Conservation (phyloP, 2,888 invertebrate species). For the Acrocyrtus sp. region DNA sequence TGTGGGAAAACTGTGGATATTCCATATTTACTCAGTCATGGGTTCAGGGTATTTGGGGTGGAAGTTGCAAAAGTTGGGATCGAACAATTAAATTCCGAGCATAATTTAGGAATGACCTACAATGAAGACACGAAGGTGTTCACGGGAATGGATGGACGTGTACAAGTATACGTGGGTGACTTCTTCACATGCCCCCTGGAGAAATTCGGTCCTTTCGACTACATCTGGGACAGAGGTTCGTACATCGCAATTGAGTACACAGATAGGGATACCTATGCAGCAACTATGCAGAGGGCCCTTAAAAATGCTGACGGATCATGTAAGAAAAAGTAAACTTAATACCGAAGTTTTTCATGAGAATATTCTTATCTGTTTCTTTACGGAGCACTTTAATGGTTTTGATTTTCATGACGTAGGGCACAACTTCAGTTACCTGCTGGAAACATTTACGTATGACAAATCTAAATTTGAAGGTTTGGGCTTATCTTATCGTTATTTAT, state of each 20-base stretch:
- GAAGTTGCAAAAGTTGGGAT: slow-evolving; percentile 61
- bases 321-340: too few species aligned
- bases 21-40: slow-evolving; percentile 61
- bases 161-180: slow-evolving; percentile 56
- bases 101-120: slow-evolving; percentile 31
- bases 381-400: too few species aligned
- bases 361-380: neutral
- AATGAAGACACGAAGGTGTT: slow-evolving; percentile 26
- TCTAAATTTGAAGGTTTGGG: slow-evolving; percentile 47
- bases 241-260: slow-evolving; percentile 55
- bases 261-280: slow-evolving; percentile 35
- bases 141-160: slow-evolving; percentile 25
- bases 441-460: slow-evolving; percentile 54
- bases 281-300: slow-evolving; percentile 50
- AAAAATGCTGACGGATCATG: slow-evolving; percentile 14
- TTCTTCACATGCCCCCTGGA: slow-evolving; percentile 51
- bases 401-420: slow-evolving; percentile 32
- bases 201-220: slow-evolving; percentile 54
- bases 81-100: slow-evolving; percentile 52
- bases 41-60: slow-evolving; percentile 63
- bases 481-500: neutral
- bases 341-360: neutral
- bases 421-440: slow-evolving; percentile 53
- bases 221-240: slow-evolving; percentile 57
- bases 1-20: slow-evolving; percentile 63